Conservation (phyloP, 2,797 vertebrate genomes). For the Mus minutoides region DNA sequence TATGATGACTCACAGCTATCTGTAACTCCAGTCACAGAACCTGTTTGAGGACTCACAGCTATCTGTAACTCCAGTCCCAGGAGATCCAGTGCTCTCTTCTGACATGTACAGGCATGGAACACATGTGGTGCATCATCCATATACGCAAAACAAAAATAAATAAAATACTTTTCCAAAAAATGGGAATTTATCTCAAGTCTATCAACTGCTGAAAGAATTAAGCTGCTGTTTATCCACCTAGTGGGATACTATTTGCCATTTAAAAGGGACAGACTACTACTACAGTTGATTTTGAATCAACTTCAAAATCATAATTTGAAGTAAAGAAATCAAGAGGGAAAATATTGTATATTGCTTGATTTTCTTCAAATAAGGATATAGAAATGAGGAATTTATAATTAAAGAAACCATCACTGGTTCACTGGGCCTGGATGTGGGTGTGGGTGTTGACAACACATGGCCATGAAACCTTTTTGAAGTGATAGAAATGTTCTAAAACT, state of each 20-base stretch:
- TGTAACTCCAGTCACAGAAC: too few species aligned
- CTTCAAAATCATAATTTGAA: not conserved
- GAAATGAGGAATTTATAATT: not conserved
- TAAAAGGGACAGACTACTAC: constrained; percentile 6
- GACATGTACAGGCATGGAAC: not conserved
- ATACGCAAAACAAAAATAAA: not conserved
- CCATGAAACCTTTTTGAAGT: not conserved
- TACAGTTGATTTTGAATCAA: constrained; percentile 35
- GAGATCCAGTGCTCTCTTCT: not conserved
- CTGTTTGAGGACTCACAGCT: not conserved
- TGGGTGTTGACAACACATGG: not conserved
- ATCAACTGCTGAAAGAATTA: constrained; percentile 35
- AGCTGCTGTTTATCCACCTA: not conserved
- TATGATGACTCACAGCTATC: not conserved
- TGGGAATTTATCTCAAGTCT: not conserved
- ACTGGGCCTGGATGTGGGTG: not conserved
- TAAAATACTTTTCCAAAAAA: not conserved
- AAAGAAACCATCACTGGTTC: not conserved
- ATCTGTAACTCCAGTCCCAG: not conserved
- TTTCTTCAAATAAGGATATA: constrained; percentile 17
- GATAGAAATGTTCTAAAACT: constrained; percentile 27
- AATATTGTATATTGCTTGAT: not conserved
- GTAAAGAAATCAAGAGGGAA: not conserved
- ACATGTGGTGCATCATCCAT: not conserved
- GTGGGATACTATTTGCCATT: not conserved